Evolutionary conservation across 2,113 vertebrate species (phyloP).

Genomic region (Lepus timidus): DNA sequence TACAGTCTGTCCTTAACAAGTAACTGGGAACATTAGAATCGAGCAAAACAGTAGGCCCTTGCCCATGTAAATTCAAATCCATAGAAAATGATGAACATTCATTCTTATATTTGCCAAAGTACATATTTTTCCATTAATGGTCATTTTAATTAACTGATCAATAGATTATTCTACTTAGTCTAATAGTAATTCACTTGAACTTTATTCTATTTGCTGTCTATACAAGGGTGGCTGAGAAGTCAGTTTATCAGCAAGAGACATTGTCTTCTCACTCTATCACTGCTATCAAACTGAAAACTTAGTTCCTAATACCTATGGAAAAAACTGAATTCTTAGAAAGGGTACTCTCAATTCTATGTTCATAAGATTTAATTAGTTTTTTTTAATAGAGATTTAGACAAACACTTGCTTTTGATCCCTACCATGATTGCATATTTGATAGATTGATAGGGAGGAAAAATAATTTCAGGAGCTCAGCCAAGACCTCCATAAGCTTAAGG

Average conservation of each 20-base stretch:
- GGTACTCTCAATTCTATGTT: not conserved
- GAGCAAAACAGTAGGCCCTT: not conserved
- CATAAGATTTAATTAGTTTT: constrained; percentile 27
- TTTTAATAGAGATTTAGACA: not conserved
- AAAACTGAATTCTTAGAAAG: constrained; percentile 44
- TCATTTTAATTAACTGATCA: constrained; percentile 19
- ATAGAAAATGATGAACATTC: not conserved
- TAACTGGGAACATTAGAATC: constrained; percentile 27
- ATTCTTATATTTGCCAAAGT: not conserved
- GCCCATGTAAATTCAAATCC: constrained; percentile 30
- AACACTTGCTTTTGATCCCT: not conserved
- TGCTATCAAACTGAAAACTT: constrained; percentile 26
- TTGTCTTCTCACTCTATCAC: not conserved
- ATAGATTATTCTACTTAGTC: constrained; percentile 36
- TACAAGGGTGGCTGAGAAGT: not conserved
- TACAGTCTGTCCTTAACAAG: constrained; percentile 46
- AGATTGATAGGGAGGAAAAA: not conserved
- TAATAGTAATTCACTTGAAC: constrained; percentile 43
- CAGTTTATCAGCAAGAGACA: constrained; percentile 19
- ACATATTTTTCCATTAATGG: not conserved
- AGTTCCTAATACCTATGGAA: not conserved
- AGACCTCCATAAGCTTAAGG: not conserved
- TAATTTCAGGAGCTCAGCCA: not conserved
- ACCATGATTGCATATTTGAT: not conserved
- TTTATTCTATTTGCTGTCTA: not conserved